Conservation (phyloP, 2,888 invertebrate species). For the Dryobota labecula region DNA sequence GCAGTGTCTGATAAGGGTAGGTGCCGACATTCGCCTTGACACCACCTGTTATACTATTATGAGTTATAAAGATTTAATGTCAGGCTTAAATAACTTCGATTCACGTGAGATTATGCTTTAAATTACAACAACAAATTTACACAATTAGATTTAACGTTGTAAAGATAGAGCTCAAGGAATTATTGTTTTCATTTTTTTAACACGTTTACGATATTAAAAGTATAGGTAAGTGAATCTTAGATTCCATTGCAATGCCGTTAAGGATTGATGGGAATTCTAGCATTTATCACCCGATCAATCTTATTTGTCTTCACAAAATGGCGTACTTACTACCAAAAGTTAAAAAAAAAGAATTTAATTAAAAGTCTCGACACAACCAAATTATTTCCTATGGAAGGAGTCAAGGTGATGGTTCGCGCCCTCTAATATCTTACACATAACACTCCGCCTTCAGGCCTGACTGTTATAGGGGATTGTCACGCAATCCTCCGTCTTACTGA, state of each 20-base stretch:
- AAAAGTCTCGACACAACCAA: neutral
- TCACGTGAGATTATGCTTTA: slow-evolving; percentile 35
- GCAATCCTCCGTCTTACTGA: slow-evolving; percentile 39
- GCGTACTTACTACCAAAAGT: neutral
- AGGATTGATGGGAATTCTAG: neutral
- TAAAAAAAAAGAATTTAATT: neutral
- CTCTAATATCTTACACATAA: slow-evolving; percentile 48
- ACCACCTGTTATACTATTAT: slow-evolving; percentile 56
- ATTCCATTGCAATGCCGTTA: neutral
- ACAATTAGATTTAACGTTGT: too few relatives aligned
- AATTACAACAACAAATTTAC: too few relatives aligned
- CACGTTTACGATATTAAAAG: neutral
- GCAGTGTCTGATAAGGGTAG: slow-evolving; percentile 61
- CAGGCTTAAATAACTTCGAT: slow-evolving; percentile 24
- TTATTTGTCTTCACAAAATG: neutral
- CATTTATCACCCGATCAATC: neutral
- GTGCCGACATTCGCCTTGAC: slow-evolving; percentile 71
- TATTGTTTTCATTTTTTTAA: neutral
- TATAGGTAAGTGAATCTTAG: neutral
- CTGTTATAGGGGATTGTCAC: slow-evolving; percentile 59
- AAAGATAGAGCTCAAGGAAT: slow-evolving; percentile 22
- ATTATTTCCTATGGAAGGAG: slow-evolving; percentile 33
- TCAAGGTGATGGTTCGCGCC: slow-evolving; percentile 66
- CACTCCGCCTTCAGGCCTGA: slow-evolving; percentile 35
- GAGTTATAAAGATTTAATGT: slow-evolving; percentile 25